phyloP scores from a whole-genome alignment of 2,797 vertebrate species.

The Champsocephalus gunnari region DNA sequence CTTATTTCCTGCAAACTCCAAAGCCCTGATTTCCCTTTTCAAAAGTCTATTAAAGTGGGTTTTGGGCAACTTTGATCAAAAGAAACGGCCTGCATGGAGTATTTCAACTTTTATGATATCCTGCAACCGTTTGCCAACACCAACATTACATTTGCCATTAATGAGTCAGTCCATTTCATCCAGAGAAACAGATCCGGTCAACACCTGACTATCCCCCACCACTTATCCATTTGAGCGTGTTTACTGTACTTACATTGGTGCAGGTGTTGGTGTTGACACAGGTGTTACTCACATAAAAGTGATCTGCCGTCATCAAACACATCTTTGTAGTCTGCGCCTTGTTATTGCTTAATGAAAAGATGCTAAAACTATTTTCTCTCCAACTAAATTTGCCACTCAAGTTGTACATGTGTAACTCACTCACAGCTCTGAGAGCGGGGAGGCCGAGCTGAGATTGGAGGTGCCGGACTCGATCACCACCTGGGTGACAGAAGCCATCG shows the following conservation, averaged over 20 bases:
- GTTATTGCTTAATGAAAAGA: slow-evolving; percentile 42
- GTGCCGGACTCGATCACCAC: slow-evolving; percentile 94
- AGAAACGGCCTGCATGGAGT: slow-evolving; percentile 57
- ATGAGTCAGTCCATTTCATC: slow-evolving; percentile 71
- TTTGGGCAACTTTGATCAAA: slow-evolving; percentile 73
- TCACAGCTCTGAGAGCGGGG: slow-evolving; percentile 82
- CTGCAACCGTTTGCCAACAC: slow-evolving; percentile 67
- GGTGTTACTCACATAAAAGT: slow-evolving; percentile 63
- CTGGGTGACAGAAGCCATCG: slow-evolving; percentile 91
- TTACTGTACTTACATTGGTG: slow-evolving; percentile 52
- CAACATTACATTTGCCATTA: slow-evolving; percentile 72
- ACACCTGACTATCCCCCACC: slow-evolving; percentile 66
- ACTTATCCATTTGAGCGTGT: slow-evolving; percentile 50
- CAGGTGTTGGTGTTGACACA: slow-evolving; percentile 76
- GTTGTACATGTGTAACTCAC: slow-evolving; percentile 31
- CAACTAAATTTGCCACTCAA: slow-evolving; percentile 5
- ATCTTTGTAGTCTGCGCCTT: slow-evolving; percentile 32
- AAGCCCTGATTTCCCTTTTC: slow-evolving; percentile 68
- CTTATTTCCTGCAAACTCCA: slow-evolving; percentile 70
- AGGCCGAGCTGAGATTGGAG: slow-evolving; percentile 87
- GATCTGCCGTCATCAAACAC: slow-evolving; percentile 43
- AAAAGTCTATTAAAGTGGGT: slow-evolving; percentile 71
- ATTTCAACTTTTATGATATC: slow-evolving; percentile 68
- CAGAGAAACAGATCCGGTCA: slow-evolving; percentile 67
- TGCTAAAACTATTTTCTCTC: slow-evolving; percentile 14